Conservation (phyloP, 2,113 vertebrate species). For the Ochotona princeps region DNA sequence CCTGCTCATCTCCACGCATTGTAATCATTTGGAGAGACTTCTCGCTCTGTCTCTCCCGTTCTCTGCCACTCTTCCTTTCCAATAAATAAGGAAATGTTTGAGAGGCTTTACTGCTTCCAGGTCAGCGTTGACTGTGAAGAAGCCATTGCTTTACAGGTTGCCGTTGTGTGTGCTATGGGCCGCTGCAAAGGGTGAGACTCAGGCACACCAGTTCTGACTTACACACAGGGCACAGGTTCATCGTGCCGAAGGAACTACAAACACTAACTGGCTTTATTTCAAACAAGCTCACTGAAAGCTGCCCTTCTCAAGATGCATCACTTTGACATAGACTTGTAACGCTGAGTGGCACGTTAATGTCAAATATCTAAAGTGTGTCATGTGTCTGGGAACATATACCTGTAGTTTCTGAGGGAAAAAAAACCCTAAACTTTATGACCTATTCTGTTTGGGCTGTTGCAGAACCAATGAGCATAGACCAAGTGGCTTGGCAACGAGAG, state of each 20-base stretch:
- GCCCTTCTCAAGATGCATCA: neutral
- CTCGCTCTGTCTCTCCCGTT: too few relatives aligned
- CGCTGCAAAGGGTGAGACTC: neutral
- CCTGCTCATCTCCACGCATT: too few relatives aligned
- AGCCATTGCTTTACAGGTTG: neutral
- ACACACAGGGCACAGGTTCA: too few relatives aligned
- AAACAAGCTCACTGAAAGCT: neutral
- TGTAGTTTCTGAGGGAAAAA: neutral
- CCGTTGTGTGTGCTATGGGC: too few relatives aligned
- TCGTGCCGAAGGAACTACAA: neutral
- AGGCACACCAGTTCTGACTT: too few relatives aligned
- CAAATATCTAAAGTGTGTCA: neutral
- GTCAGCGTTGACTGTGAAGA: neutral
- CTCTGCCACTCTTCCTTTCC: too few relatives aligned
- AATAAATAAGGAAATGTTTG: too few relatives aligned
- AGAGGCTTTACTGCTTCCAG: too few relatives aligned
- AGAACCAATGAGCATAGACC: neutral
- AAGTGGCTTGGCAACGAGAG: neutral
- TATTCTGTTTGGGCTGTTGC: neutral
- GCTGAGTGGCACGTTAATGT: neutral
- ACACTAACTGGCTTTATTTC: neutral
- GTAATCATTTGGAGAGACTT: too few relatives aligned
- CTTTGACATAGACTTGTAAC: neutral
- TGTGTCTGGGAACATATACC: neutral
- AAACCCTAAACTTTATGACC: fast-evolving